Evolutionary conservation across 2,797 vertebrate genomes (phyloP), one percentile per base, ranked within the genome.

Genomic region (Acanthis flammea): DNA sequence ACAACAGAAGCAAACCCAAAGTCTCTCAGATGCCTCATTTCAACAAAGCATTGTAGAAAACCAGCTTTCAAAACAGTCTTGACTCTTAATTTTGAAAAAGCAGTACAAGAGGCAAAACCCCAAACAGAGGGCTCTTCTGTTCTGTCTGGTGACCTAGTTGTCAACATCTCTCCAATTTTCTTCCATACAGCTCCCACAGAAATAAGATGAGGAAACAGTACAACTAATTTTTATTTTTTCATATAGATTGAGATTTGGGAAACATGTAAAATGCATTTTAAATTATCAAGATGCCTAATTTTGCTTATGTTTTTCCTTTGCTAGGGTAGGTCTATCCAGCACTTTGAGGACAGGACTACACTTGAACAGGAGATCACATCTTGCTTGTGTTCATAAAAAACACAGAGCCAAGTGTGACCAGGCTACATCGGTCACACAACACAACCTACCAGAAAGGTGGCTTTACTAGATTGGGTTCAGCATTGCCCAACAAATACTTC

Each of bases 181-280:
- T 21, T 81, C 44, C 74, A 18, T 23, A 54, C 9, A 44, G 44
- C 7, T 73, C 25, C 73, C 41, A 76, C 1, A 3, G 31, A 79
- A 92, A 60, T 28, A 53, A n/a, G 3, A 88, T 2, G 2, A 6
- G 4, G 71, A 72, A 87, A 63, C 9, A 44, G 25, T 79, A 55
- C 5, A 79, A 19, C 4, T 61, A 16, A 19, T 9, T 71, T 84
- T 35, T 8, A 30, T 19, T 39, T 39, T 39, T 39, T 39, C 39
- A 39, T 39, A 39, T 22, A 37, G 37, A 37, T 37, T 37, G 37
- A 45, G 22, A 65, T 53, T 47, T 33, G 5, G 31, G 10, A 58
- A 75, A 72, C 24, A 54, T 4, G 2, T 5, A 67, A 33, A 86
- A 25, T 0, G 0, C 0, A 0, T 42, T 76, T 12, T 21, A 30